These are phyloP conservation scores for Numenius phaeopus DNA, from an alignment of 2,797 vertebrate species.

Conservation along the genomic window DNA sequence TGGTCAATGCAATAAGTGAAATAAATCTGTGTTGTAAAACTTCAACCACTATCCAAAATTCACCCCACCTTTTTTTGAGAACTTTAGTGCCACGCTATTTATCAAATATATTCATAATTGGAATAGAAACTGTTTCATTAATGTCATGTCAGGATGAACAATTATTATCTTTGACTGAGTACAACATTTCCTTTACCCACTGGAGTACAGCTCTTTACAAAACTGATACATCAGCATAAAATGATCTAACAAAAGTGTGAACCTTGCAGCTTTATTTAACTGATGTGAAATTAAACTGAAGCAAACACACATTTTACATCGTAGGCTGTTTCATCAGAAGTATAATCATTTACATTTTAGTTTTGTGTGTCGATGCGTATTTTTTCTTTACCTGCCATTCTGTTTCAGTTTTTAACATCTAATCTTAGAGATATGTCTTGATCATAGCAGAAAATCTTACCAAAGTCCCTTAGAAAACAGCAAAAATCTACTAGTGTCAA, in stretches of 20 bases:
- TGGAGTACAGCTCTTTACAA: background rate
- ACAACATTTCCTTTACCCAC: background rate
- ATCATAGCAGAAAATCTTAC: background rate
- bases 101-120: background rate
- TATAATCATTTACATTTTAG: conserved; percentile 22
- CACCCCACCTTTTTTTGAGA: background rate
- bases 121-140: conserved; percentile 7
- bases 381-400: background rate
- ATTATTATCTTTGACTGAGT: conserved; percentile 35
- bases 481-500: background rate
- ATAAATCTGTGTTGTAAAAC: background rate
- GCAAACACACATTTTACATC: conserved; percentile 4
- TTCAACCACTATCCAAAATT: background rate
- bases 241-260: conserved; percentile 33
- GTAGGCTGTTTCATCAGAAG: background rate
- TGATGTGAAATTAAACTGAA: conserved; percentile 40
- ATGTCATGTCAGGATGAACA: background rate
- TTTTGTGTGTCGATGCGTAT: background rate
- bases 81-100: background rate
- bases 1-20: background rate
- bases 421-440: background rate
- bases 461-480: background rate
- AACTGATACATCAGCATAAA: conserved; percentile 51
- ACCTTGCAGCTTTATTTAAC: conserved; percentile 37
- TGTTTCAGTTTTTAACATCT: background rate